Conservation (phyloP, 92 coral and sea anemone species). For the Zoanthus sansibaricus region DNA sequence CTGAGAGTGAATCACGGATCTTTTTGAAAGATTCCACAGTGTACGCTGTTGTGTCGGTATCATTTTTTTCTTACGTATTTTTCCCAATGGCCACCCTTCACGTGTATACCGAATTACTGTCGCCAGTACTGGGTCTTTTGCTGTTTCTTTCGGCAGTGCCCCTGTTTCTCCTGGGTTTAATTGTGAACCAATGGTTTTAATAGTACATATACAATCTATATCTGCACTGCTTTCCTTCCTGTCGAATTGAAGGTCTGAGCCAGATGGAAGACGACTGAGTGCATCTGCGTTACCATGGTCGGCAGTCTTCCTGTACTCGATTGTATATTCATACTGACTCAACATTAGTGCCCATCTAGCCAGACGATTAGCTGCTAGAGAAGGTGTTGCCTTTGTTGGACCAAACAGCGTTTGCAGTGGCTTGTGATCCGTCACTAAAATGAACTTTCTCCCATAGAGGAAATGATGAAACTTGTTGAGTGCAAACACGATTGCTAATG, state of each 20-base stretch:
- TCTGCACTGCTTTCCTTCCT: constrained; percentile 47
- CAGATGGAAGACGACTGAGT: constrained; percentile 11
- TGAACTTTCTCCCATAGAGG: constrained; percentile 2
- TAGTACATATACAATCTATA: constrained; percentile 43
- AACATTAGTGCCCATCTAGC: constrained; percentile 9
- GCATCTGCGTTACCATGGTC: background rate
- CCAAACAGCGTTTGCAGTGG: constrained; percentile 11
- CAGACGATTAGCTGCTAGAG: constrained; percentile 27
- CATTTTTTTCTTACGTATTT: background rate
- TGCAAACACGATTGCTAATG: background rate
- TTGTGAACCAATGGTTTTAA: constrained; percentile 46
- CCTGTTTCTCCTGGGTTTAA: constrained; percentile 42
- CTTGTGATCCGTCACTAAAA: constrained; percentile 9
- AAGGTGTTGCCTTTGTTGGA: constrained; percentile 20
- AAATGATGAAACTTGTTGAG: constrained; percentile 12
- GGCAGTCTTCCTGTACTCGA: constrained; percentile 18
- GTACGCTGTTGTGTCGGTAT: background rate
- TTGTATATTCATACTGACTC: constrained; percentile 16
- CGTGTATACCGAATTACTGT: too few species aligned
- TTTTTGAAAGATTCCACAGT: constrained; percentile 19
- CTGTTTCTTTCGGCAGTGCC: constrained; percentile 24
- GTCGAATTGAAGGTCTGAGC: constrained; percentile 49
- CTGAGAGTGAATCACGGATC: constrained; percentile 28
- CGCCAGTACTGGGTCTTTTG: constrained; percentile 25
- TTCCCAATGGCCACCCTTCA: constrained; percentile 11